These are phyloP conservation scores for Pollachius pollachius DNA, from an alignment of 2,113 vertebrate genomes.

Conservation along the genomic window DNA sequence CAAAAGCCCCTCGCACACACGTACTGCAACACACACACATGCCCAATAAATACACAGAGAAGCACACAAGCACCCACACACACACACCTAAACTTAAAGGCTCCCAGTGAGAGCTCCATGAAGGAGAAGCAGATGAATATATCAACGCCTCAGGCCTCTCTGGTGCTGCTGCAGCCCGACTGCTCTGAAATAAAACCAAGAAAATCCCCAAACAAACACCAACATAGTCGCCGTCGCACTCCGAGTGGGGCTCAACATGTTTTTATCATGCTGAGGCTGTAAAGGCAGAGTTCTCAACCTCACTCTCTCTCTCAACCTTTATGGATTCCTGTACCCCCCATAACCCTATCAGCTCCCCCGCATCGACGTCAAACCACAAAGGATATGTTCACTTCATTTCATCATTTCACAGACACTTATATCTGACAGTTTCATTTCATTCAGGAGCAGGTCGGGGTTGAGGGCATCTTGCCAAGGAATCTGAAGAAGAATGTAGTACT, in stretches of 20 bases:
- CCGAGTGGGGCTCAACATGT: constrained; percentile 38
- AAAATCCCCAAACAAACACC: constrained; percentile 10
- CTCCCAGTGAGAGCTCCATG: constrained; percentile 40
- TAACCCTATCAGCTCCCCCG: constrained; percentile 25
- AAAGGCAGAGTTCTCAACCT: not conserved
- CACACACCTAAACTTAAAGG: constrained; percentile 9
- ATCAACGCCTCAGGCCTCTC: constrained; percentile 49
- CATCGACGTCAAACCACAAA: not conserved
- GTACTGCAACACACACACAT: not conserved
- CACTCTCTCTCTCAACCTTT: too few relatives aligned
- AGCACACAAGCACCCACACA: constrained; percentile 12
- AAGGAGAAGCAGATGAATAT: constrained; percentile 48
- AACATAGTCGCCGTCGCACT: constrained; percentile 44
- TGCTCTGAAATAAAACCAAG: constrained; percentile 24
- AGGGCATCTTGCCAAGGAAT: too few relatives aligned
- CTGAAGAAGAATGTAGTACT: too few relatives aligned
- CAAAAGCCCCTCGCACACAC: not conserved
- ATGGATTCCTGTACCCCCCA: too few relatives aligned
- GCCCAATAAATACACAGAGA: constrained; percentile 6
- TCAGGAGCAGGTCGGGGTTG: too few relatives aligned
- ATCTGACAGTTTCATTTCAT: too few relatives aligned
- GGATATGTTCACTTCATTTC: too few relatives aligned
- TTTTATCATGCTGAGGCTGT: constrained; percentile 50
- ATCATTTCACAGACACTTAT: too few relatives aligned
- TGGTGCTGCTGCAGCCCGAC: constrained; percentile 41